These are phyloP conservation scores for Dendrolimus houi DNA, from an alignment of 2,888 invertebrate genomes.

Conservation along the genomic window DNA sequence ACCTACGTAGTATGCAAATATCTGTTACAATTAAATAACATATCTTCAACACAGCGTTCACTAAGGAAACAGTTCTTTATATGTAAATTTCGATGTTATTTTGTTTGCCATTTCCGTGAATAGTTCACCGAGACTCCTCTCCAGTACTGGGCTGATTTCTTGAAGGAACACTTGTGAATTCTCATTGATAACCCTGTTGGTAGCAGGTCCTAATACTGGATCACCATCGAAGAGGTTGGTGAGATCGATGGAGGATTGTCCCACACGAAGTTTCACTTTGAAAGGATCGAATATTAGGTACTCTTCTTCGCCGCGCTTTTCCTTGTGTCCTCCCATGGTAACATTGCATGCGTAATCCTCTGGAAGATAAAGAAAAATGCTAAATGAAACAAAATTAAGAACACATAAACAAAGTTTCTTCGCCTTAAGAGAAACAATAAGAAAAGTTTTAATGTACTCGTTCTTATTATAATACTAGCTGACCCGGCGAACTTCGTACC, in stretches of 20 bases:
- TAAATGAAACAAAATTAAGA: not conserved
- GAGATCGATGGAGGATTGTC: slow-evolving; percentile 76
- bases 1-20: not conserved
- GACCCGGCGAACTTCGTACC: too few relatives aligned
- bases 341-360: slow-evolving; percentile 81
- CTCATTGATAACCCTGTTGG: slow-evolving; percentile 80
- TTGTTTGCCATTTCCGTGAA: slow-evolving; percentile 83
- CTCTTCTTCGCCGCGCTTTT: slow-evolving; percentile 72
- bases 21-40: not conserved
- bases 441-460: too few relatives aligned
- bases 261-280: slow-evolving; percentile 77
- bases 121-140: slow-evolving; percentile 77
- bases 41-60: not conserved
- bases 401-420: too few relatives aligned
- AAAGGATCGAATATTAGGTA: slow-evolving; percentile 80
- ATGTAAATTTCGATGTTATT: slow-evolving; percentile 81
- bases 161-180: slow-evolving; percentile 81
- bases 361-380: slow-evolving; percentile 34
- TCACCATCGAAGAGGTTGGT: slow-evolving; percentile 82
- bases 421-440: too few relatives aligned
- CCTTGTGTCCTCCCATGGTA: slow-evolving; percentile 77
- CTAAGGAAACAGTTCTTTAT: slow-evolving; percentile 80
- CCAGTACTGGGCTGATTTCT: slow-evolving; percentile 81
- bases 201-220: slow-evolving; percentile 78
- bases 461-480: too few relatives aligned